phyloP scores from a whole-genome alignment of 1,140 invertebrate genomes.

The Steinernema khuongi region DNA sequence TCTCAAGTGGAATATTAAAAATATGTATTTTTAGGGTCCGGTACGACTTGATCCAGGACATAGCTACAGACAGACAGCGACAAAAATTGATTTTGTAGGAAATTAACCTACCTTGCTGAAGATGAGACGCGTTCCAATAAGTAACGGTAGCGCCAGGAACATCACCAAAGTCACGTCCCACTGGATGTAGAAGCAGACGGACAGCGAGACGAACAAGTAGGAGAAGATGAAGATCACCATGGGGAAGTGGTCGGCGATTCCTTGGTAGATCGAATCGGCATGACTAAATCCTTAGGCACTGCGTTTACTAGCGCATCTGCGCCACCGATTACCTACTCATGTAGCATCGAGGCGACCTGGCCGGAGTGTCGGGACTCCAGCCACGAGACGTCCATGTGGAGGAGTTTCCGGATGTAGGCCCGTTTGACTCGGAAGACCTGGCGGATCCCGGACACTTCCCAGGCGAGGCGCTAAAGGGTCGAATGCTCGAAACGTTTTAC shows the following conservation, averaged over 20 bases:
- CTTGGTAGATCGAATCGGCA: constrained; percentile 54
- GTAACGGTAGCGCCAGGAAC: constrained; percentile 44
- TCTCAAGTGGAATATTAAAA: too few species aligned
- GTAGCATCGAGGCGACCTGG: constrained; percentile 52
- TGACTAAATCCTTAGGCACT: constrained; percentile 41
- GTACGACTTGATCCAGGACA: too few species aligned
- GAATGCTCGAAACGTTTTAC: constrained; percentile 17
- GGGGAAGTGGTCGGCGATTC: constrained; percentile 54
- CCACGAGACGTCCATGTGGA: constrained; percentile 57
- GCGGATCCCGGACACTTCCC: constrained; percentile 51
- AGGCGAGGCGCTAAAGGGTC: constrained; percentile 45
- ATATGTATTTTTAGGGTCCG: too few species aligned
- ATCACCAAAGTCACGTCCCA: constrained; percentile 57
- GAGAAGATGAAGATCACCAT: constrained; percentile 53
- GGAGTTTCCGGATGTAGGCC: constrained; percentile 50
- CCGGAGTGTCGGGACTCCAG: constrained; percentile 52
- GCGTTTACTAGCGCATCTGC: not conserved
- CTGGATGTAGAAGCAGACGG: constrained; percentile 56
- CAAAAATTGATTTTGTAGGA: not conserved
- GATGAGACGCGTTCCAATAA: constrained; percentile 49
- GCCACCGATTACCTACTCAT: constrained; percentile 45
- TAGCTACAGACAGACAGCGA: too few species aligned
- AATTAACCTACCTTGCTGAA: constrained; percentile 50
- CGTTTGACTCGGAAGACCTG: constrained; percentile 55
- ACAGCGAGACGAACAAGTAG: constrained; percentile 38